Conservation (phyloP, 2,113 vertebrate species). For the Brienomyrus brachyistius region DNA sequence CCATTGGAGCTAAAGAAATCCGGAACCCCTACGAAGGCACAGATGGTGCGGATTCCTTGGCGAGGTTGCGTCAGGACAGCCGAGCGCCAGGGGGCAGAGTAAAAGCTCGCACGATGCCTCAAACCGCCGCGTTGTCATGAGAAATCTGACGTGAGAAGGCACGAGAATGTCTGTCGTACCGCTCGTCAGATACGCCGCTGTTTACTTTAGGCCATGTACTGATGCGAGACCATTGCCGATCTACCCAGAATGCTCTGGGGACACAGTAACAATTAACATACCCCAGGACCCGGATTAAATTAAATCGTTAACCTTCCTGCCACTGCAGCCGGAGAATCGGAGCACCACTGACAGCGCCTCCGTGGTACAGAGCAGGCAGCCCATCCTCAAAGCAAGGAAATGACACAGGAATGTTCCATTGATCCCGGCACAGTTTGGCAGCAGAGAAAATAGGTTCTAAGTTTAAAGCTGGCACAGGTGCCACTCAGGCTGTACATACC, state of each 20-base stretch:
- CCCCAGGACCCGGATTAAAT: slow-evolving; percentile 15
- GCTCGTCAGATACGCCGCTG: background rate
- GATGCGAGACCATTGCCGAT: background rate
- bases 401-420: background rate
- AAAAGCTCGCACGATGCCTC: background rate
- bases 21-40: background rate
- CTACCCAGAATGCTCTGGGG: background rate
- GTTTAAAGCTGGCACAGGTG: background rate
- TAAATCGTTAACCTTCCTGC: slow-evolving; percentile 9
- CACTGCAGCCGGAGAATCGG: background rate
- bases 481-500: background rate
- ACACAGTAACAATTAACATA: background rate
- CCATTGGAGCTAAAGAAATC: background rate
- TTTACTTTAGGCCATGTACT: background rate
- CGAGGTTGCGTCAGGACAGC: background rate
- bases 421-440: background rate
- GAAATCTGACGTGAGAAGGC: background rate
- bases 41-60: background rate
- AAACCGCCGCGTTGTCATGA: background rate
- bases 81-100: background rate
- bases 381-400: background rate
- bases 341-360: background rate
- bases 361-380: background rate
- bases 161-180: background rate
- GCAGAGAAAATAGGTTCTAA: background rate